These are phyloP conservation scores for Tipula unca DNA, from an alignment of 2,888 invertebrate genomes.

Conservation along the genomic window DNA sequence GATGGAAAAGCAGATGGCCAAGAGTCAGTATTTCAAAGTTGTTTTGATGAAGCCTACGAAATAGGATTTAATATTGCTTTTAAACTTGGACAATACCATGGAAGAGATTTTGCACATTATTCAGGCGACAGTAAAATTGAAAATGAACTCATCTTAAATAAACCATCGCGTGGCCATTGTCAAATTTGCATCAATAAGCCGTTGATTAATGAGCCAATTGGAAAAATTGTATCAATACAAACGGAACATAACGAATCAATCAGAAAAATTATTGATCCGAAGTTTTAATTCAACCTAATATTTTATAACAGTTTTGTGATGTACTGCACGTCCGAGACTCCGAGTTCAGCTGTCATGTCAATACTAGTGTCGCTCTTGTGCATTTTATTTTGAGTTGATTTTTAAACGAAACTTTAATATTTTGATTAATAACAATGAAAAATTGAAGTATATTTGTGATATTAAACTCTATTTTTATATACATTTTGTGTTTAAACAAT, in stretches of 20 bases:
- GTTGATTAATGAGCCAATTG: conserved; percentile 27
- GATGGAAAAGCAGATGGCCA: conserved; percentile 61
- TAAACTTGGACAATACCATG: conserved; percentile 47
- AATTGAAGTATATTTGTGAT: neutral
- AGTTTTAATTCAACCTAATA: neutral
- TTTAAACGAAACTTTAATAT: neutral
- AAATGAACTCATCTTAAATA: conserved; percentile 21
- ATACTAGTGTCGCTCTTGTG: neutral
- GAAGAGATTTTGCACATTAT: conserved; percentile 27
- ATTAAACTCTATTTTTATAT: neutral
- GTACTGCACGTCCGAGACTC: too few species aligned
- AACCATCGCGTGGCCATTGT: conserved; percentile 27
- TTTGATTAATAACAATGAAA: neutral
- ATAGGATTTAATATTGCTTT: conserved; percentile 56
- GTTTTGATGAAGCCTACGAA: conserved; percentile 60
- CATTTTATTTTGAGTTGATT: neutral
- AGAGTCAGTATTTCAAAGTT: conserved; percentile 53
- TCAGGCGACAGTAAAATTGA: neutral
- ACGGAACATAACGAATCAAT: conserved; percentile 26
- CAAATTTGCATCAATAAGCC: conserved; percentile 29
- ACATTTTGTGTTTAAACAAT: neutral
- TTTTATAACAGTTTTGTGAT: neutral
- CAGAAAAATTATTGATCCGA: neutral
- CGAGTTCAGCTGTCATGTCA: neutral
- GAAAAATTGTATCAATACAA: conserved; percentile 33